phyloP scores from a whole-genome alignment of 2,113 vertebrate genomes.

The Eptesicus fuscus region DNA sequence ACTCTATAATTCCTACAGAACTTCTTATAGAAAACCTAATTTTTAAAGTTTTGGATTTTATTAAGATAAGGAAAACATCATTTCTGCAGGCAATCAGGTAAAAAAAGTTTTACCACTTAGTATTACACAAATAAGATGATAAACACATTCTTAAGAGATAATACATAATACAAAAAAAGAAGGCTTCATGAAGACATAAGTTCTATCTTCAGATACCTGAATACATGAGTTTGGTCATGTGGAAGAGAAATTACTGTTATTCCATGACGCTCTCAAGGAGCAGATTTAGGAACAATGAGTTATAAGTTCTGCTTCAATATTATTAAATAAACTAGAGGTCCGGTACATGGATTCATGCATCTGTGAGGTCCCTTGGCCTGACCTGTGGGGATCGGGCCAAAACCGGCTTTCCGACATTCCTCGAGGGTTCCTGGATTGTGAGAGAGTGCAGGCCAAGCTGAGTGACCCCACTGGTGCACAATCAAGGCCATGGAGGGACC shows the following conservation, averaged over 20 bases:
- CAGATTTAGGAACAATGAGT: not conserved
- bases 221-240: not conserved
- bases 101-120: not conserved
- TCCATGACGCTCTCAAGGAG: not conserved
- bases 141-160: not conserved
- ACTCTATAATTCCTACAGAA: not conserved
- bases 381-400: too few relatives aligned
- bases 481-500: too few relatives aligned
- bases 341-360: too few relatives aligned
- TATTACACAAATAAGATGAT: conserved; percentile 31
- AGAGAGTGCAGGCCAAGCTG: too few relatives aligned
- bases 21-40: not conserved
- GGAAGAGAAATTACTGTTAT: not conserved
- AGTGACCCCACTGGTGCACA: too few relatives aligned
- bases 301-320: not conserved
- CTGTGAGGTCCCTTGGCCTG: too few relatives aligned
- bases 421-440: too few relatives aligned
- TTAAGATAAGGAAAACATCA: not conserved
- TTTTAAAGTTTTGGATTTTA: not conserved
- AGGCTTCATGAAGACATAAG: not conserved
- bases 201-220: not conserved
- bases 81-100: not conserved
- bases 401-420: too few relatives aligned
- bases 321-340: not conserved
- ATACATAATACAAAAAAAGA: not conserved